Evolutionary conservation across 2,797 vertebrate genomes (phyloP), one percentile per base, ranked within the genome.

Genomic region (Diplodus sargus): DNA sequence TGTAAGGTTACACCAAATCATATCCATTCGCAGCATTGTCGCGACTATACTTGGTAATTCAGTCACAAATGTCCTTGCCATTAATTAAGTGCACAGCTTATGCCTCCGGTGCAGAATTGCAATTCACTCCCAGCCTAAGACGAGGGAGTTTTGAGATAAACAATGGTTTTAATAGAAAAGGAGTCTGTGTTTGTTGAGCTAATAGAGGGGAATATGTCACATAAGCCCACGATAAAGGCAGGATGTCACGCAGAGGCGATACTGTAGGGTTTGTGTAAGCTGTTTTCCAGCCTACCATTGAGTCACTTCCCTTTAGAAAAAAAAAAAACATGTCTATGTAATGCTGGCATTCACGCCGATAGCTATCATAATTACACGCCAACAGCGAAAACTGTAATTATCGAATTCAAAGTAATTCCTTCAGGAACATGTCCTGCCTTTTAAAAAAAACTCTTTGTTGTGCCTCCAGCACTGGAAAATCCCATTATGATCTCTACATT

Each of bases 161-260:
- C 76, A 84, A 23, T 28, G 25, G 1, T 28, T 82, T 76, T 48
- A 11, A 71, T 75, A 86, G 63, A 74, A 34, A 64, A 60, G 72
- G 52, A 48, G 56, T 79, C 15, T 51, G 54, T 75, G 68, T 89
- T 87, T 76, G 71, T 83, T 4, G 6, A 48, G 78, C 30, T 79
- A 63, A 81, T 76, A 76, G 62, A 3, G 9, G n/a, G 30, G 17
- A 76, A 66, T 28, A 48, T 68, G 76, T 85, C 78, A 48, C 53
- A 62, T 72, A 71, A 89, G 70, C 49, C 59, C 48, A 62, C 25
- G 78, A 90, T 80, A 80, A 89, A 88, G 74, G 63, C 70, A 82
- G 79, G 74, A 84, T 79, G 85, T 79, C 76, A 63, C 73, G 75
- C 67, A n/a, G 47, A 56, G 76, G 66, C 65, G 75, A 85, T 75